These are phyloP conservation scores for Malthinus flaveolus DNA, from an alignment of 2,888 invertebrate genomes.

Conservation along the genomic window DNA sequence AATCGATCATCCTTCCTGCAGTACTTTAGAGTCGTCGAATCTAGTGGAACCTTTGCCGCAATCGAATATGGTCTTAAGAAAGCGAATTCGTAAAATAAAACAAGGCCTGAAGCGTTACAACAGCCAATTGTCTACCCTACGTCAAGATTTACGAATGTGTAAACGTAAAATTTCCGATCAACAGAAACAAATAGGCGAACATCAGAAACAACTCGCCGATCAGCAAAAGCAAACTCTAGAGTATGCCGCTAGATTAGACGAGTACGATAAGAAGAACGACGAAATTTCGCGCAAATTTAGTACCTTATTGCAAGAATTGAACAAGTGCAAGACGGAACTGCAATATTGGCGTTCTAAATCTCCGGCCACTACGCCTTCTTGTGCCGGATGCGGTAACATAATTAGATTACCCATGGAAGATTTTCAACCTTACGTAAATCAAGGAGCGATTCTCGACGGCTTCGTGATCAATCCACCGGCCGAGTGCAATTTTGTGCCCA, in stretches of 20 bases:
- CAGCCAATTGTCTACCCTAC: conserved; percentile 76
- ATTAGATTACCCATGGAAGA: conserved; percentile 63
- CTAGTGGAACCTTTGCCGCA: conserved; percentile 69
- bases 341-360: conserved; percentile 91
- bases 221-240: conserved; percentile 77
- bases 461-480: conserved; percentile 47
- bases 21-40: conserved; percentile 56
- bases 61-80: conserved; percentile 83
- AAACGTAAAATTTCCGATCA: conserved; percentile 83
- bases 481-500: conserved; percentile 53
- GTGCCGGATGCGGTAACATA: conserved; percentile 73
- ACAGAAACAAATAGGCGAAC: conserved; percentile 81
- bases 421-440: conserved; percentile 63
- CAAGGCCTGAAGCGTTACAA: conserved; percentile 89
- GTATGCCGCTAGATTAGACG: conserved; percentile 83
- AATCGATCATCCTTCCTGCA: conserved; percentile 55
- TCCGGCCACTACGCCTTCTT: conserved; percentile 72
- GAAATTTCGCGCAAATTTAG: conserved; percentile 88
- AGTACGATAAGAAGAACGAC: conserved; percentile 89
- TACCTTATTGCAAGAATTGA: conserved; percentile 82
- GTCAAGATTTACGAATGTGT: conserved; percentile 77
- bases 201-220: conserved; percentile 72
- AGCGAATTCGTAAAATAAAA: conserved; percentile 84
- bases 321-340: conserved; percentile 89
- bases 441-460: conserved; percentile 61